These are phyloP conservation scores for Natator depressus DNA, from an alignment of 2,113 vertebrate genomes.

Conservation along the genomic window DNA sequence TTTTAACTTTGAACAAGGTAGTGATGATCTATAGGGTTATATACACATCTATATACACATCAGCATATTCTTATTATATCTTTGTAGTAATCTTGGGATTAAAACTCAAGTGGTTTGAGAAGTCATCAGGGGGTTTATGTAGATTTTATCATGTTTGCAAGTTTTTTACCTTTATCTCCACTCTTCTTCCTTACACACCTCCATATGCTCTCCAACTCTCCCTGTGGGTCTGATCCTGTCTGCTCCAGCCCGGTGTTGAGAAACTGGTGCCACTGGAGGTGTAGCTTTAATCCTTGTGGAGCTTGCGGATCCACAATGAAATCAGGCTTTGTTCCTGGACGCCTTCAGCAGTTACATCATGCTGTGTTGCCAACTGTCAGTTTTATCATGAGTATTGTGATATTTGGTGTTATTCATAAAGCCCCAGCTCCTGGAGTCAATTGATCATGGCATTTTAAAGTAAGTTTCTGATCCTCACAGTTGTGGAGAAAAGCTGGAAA, in stretches of 20 bases:
- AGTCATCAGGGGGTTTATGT: rapidly evolving
- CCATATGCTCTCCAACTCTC: rapidly evolving
- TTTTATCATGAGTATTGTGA: not conserved
- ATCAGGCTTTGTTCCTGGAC: not conserved
- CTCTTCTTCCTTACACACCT: not conserved
- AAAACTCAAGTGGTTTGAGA: rapidly evolving
- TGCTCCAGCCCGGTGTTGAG: not conserved
- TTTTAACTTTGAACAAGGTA: not conserved
- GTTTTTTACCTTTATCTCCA: not conserved
- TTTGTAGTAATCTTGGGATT: rapidly evolving
- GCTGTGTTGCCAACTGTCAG: not conserved
- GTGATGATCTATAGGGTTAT: not conserved
- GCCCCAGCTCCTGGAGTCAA: not conserved
- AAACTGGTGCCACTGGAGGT: not conserved
- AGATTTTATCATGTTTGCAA: rapidly evolving
- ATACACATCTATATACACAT: rapidly evolving
- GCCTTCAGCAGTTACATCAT: not conserved
- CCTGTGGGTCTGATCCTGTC: not conserved
- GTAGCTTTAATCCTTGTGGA: not conserved
- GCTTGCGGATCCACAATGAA: not conserved
- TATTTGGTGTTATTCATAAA: not conserved
- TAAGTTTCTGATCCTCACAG: not conserved
- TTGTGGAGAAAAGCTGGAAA: not conserved
- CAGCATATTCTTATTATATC: not conserved
- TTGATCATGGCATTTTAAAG: not conserved